Evolutionary conservation across 2,797 vertebrate species (phyloP), one percentile per base, ranked within the genome.

Genomic region (Anisognathus igniventris): DNA sequence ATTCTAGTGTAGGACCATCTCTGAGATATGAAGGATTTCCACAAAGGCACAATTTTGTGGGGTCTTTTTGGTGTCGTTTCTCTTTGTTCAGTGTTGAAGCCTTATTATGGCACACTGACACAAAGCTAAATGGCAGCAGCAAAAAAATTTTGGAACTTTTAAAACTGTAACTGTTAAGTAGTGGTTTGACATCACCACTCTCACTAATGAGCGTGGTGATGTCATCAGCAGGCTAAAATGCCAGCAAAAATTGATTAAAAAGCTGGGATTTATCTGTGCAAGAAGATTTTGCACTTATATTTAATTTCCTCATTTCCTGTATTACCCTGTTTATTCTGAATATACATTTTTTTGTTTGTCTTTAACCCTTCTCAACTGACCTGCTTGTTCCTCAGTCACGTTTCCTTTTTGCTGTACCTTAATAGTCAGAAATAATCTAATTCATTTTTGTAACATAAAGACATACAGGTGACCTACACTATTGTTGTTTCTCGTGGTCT

Each of bases 101-200:
- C 74, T 95, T 96, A 84, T 76, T 94, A 67, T 89, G 88, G 48
- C 78, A 85, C 76, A 24, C 84, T 92, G 15, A 8, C 25, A 33
- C 80, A 91, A 96, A 96, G 72, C 86, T 91, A 94, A 95, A 68
- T 35, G 56, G 47, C 95, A 96, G 77, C 86, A 95, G 57, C 83
- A 96, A 92, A 92, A 93, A 93, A 70, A 79, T 6, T 45, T 74
- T 84, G 90, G 83, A 97, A 93, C 73, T 85, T 95, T 64, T 65
- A 88, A 94, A 96, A 91, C 62, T 67, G 68, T 66, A 90, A 42
- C 64, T 91, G 23, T 13, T 37, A 90, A 90, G 44, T 60, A 77
- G 76, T 47, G 45, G 42, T 42, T 42, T 42, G 40, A 40, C 15
- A 40, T 40, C 39, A 40, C 39, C 39, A 40, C 15, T 40, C 15